Evolutionary conservation across 2,113 vertebrate genomes (phyloP).

Genomic region (Gnathonemus echidnorhynchus): DNA sequence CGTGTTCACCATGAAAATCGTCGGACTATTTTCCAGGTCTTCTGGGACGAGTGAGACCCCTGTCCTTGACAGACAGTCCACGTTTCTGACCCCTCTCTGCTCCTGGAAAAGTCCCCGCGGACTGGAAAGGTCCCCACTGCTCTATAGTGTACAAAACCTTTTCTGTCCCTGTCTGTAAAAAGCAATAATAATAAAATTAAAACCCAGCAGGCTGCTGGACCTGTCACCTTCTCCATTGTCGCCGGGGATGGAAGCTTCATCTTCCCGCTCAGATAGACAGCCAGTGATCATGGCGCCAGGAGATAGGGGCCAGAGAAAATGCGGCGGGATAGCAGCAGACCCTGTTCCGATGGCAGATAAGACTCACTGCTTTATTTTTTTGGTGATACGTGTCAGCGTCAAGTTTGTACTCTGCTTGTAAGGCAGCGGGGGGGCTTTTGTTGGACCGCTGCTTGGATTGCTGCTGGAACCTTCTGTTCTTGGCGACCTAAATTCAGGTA

Average conservation of each 20-base stretch:
- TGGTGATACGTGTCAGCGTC: background rate
- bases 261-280: background rate
- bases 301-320: background rate
- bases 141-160: background rate
- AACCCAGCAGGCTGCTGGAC: background rate
- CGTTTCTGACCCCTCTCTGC: background rate
- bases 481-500: background rate
- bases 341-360: background rate
- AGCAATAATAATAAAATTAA: background rate
- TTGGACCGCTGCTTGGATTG: background rate
- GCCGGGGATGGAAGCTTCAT: background rate
- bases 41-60: too few relatives aligned
- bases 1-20: too few relatives aligned
- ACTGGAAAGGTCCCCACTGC: background rate
- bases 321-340: background rate
- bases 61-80: background rate
- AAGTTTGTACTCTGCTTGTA: background rate
- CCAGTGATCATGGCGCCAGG: background rate
- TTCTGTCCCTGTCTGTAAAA: background rate
- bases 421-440: background rate
- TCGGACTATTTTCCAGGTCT: too few relatives aligned
- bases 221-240: background rate
- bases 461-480: background rate
- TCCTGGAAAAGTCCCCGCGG: background rate
- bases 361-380: background rate